Evolutionary conservation across 2,888 invertebrate genomes (phyloP), one percentile per base, ranked within the genome.

Genomic region (Polyploca ridens): DNA sequence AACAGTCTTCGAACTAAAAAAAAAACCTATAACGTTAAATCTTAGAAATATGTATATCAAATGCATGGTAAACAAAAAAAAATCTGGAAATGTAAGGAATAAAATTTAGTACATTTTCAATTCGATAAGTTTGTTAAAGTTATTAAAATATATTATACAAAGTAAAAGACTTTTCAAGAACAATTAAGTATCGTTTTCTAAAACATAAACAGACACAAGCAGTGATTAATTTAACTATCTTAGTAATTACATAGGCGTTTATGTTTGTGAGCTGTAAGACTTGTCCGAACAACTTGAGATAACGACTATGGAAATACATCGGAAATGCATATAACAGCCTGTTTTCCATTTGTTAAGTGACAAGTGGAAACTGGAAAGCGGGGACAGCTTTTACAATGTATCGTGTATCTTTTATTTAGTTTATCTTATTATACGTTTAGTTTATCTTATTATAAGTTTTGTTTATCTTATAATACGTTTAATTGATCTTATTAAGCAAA

Each of bases 281-380:
- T 54, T 27, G 65, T 38, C 38, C 14, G 54, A 8, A 46, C 62
- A 44, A 64, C 62, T 64, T 58, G 61, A 35, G 49, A 13, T 58
- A 58, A 58, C 33, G 16, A 54, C 59, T 38, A 60, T 35, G 35
- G 35, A 38, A 38, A 13, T 72, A 62, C 59, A 63, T 73, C 57
- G 65, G 68, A 70, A 73, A 69, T 67, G 62, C 59, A 54, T 54
- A 54, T 62, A 69, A 67, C 66, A 60, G 58, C 33, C 59, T 54
- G 44, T 66, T 64, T 69, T 66, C n/a, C 10, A 65, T 61, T 54
- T 59, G 59, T 35, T 35, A 35, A 62, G 61, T 64, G 58, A 65
- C 66, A 69, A 66, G 65, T 65, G 46, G 44, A 66, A 72, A 64
- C 62, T 62, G 54, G 33, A 64, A 65, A 49, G 63, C 49, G 58